Conservation (phyloP, 2,113 vertebrate species). For the Proteles cristata region DNA sequence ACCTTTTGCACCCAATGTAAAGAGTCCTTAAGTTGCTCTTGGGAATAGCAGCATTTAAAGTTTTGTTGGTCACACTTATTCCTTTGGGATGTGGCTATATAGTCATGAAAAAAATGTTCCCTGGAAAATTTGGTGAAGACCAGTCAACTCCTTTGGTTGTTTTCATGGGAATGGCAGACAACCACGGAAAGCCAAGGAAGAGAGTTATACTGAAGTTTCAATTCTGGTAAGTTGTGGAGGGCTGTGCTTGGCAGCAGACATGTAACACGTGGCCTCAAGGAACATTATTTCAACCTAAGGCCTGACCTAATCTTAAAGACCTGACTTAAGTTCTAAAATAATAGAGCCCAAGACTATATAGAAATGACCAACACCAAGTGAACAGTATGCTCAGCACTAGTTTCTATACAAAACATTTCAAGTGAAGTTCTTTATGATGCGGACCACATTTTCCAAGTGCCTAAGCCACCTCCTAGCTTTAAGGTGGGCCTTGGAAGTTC, state of each 20-base stretch:
- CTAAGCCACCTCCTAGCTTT: not conserved
- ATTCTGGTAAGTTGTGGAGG: not conserved
- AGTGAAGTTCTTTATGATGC: not conserved
- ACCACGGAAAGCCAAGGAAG: not conserved
- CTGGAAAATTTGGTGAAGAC: not conserved
- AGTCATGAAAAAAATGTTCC: not conserved
- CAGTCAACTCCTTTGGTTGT: not conserved
- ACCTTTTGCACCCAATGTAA: not conserved
- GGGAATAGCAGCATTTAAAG: not conserved
- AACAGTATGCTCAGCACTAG: not conserved
- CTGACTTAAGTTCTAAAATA: not conserved
- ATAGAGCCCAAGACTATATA: not conserved
- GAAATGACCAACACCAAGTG: not conserved
- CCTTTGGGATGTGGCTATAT: not conserved
- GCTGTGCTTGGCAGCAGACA: not conserved
- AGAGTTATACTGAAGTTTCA: not conserved
- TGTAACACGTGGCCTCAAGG: not conserved
- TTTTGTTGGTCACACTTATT: not conserved
- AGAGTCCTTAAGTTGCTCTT: not conserved
- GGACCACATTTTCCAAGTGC: not conserved
- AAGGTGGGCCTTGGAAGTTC: not conserved
- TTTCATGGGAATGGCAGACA: not conserved
- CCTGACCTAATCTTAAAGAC: not conserved
- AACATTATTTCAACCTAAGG: not conserved
- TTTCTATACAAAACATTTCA: not conserved